These are phyloP conservation scores for Drosophila mayaguana DNA, from an alignment of 2,888 invertebrate genomes.

Conservation along the genomic window DNA sequence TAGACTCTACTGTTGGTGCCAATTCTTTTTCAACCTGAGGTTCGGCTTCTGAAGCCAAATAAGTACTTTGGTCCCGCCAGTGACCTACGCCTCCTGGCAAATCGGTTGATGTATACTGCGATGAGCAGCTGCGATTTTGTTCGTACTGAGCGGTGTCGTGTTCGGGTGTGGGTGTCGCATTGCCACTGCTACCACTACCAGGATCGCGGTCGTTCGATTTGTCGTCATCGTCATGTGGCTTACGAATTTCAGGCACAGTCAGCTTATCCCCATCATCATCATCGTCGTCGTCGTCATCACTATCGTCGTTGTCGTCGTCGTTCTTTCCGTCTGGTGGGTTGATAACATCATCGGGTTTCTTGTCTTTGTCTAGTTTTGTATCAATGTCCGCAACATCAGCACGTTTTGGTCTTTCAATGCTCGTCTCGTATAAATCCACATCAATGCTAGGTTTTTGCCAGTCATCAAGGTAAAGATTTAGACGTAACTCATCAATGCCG, in stretches of 20 bases:
- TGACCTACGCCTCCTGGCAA: constrained; percentile 92
- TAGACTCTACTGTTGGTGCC: constrained; percentile 46
- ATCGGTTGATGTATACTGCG: constrained; percentile 89
- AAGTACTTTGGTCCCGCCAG: constrained; percentile 93
- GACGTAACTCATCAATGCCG: constrained; percentile 57
- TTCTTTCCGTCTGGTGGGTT: constrained; percentile 85
- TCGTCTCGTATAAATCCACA: constrained; percentile 49
- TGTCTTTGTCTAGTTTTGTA: constrained; percentile 63
- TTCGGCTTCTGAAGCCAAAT: constrained; percentile 88
- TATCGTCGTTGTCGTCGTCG: constrained; percentile 75
- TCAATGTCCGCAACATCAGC: constrained; percentile 48
- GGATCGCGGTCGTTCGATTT: constrained; percentile 88
- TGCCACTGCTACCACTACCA: constrained; percentile 87
- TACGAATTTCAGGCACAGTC: constrained; percentile 81
- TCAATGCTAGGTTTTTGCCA: constrained; percentile 64
- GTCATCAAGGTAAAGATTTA: constrained; percentile 74
- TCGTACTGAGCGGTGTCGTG: constrained; percentile 57
- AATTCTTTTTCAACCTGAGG: constrained; percentile 60
- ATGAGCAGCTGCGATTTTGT: constrained; percentile 84
- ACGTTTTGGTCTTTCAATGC: constrained; percentile 52
- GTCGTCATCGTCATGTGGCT: constrained; percentile 84
- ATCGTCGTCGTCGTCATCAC: constrained; percentile 87
- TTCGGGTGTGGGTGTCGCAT: constrained; percentile 79
- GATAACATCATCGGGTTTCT: constrained; percentile 51
- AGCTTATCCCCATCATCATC: constrained; percentile 83